Evolutionary conservation across 2,888 invertebrate species (phyloP), one percentile per base, ranked within the genome.

Genomic region (Branchellion lobata): DNA sequence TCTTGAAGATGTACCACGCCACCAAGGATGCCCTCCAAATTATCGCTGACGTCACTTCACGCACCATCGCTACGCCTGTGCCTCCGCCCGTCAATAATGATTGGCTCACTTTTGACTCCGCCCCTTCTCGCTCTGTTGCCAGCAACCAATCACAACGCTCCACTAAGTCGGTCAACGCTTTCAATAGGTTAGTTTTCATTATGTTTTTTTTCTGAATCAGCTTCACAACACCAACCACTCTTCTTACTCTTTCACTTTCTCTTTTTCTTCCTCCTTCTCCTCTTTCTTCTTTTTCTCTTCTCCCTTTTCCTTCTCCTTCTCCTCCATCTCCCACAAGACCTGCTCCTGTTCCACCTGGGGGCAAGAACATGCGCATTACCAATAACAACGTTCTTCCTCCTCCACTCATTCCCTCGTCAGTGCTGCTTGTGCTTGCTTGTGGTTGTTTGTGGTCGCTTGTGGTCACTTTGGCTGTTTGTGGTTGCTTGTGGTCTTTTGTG

Each of bases 1-100:
- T 97, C 93, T 89, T 99, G 84, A 92, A 96, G 84, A 98, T 99
- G 97, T 99, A 99, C 89, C 98, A 99, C 88, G 97, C 98, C 51
- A 97, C 97, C 89, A 99, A 98, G 89, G 98, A 99, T 88, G 95
- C 98, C 47, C 90, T 99, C 84, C 91, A 91, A 85, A 99, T 99
- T 85, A 99, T 99, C 87, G 95, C 96, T 57, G 97, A 99, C 88
- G 97, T 99, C 53, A 95, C 95, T 78, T 95, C 96, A 93, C 93
- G 94, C 71, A 97, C 97, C 2, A 94, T 96, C 53, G 92, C 94
- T 84, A 95, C 96, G 83, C 96, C 96, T 53, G 93, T 96, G 84
- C 98, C 98, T 84, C 97, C 98, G 80, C 96, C 97, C 78, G 94
- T 98, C 80, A 95, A 95, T 89, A 95, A 96, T 89, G 96, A 96